These are phyloP conservation scores for Dasypolia templi DNA, from an alignment of 2,888 invertebrate genomes.

Conservation along the genomic window DNA sequence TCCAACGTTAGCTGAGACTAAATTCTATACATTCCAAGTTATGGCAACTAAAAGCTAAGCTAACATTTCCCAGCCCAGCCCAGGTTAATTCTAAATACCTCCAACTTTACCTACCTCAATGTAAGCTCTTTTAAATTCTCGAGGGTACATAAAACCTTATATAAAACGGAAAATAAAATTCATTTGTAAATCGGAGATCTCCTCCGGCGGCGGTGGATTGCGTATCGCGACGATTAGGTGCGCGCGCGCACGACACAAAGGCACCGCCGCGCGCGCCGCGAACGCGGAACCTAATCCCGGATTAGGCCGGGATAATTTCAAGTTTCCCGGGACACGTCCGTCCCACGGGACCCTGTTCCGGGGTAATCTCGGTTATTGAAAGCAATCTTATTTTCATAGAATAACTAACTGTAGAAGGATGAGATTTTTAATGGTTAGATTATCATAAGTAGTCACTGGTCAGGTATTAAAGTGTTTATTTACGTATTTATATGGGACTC, in stretches of 20 bases:
- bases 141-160: conserved; percentile 33
- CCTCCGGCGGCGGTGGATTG: conserved; percentile 77
- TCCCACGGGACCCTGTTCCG: conserved; percentile 71
- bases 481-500: conserved; percentile 1
- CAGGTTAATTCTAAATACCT: conserved; percentile 8
- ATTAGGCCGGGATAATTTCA: conserved; percentile 68
- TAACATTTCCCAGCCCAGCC: conserved; percentile 4
- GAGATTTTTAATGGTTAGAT: conserved; percentile 31
- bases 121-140: conserved; percentile 21
- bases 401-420: conserved; percentile 25
- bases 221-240: conserved; percentile 82
- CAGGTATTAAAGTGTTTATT: conserved; percentile 12
- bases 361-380: conserved; percentile 69
- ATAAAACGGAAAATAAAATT: conserved; percentile 63
- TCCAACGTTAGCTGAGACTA: conserved; percentile 9
- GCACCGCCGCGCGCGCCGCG: conserved; percentile 60
- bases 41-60: conserved; percentile 5
- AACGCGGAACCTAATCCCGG: conserved; percentile 80
- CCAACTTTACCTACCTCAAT: conserved; percentile 17
- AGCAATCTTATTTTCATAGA: conserved; percentile 61
- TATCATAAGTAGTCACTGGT: conserved; percentile 10
- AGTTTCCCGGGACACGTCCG: conserved; percentile 71
- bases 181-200: conserved; percentile 58
- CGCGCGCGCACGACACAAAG: conserved; percentile 83
- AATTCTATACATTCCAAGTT: conserved; percentile 23